Evolutionary conservation across 2,113 vertebrate species (phyloP).

Genomic region (Sclerurus mexicanus): DNA sequence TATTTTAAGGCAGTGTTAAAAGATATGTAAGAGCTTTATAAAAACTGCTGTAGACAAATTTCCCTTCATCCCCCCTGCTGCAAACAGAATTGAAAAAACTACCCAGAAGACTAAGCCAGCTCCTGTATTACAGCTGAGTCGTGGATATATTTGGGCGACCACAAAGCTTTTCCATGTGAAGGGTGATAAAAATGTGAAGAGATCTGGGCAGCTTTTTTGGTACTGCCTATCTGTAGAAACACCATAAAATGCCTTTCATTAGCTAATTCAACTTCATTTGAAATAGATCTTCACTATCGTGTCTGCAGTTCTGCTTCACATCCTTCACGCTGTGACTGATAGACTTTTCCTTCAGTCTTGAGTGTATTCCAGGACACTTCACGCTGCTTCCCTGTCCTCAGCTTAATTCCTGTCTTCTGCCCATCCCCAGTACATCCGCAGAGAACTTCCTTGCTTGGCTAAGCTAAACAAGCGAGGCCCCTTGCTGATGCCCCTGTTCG

Average conservation of each 20-base stretch:
- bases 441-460: background rate
- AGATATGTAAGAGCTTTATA: background rate
- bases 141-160: background rate
- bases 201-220: background rate
- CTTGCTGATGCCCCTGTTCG: background rate
- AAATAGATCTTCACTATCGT: background rate
- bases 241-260: background rate
- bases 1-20: background rate
- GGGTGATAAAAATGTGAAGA: background rate
- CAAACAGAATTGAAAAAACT: background rate
- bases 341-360: background rate
- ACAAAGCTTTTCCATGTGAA: background rate
- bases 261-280: background rate
- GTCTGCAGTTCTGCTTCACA: background rate
- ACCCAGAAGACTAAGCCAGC: background rate
- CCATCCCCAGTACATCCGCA: background rate
- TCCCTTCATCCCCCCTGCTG: background rate
- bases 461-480: background rate
- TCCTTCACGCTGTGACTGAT: background rate
- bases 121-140: background rate
- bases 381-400: background rate
- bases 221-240: background rate
- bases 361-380: background rate
- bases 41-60: background rate
- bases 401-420: background rate